Base-by-base conservation (phyloP, 1,140 invertebrate species). In the Drosophila dunni region DNA sequence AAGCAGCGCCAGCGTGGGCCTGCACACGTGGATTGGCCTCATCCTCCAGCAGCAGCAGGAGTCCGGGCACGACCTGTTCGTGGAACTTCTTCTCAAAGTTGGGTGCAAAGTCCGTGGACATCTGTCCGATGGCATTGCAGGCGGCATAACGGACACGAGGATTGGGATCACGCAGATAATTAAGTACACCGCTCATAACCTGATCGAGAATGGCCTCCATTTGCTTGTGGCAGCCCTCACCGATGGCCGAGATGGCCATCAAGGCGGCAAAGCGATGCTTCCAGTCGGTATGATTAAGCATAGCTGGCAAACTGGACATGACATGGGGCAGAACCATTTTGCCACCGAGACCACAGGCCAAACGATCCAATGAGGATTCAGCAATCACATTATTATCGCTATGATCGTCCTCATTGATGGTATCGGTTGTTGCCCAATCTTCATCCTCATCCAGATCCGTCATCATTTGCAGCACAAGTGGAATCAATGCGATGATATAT, bases 101-200 rank as follows among this genome's bases (percentile, higher is more conserved):
- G 4, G 98, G 98, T 5, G 98, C 98, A 94, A 99, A 99, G 93
- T 99, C 99, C 10, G 98, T 98, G 0, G 98, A 97, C 97, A 99
- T 98, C 93, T 99, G 99, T 11, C 99, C 99, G 42, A 99, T 95
- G n/a, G 98, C 98, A 94, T 99, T 99, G 91, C 99, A 99, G 50
- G 98, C 97, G 29, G 99, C 99, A 91, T 99, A 99, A 29, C 92
- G 90, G 8, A 92, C 91, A 44, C 91, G 91, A 0, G 92, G 91
- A 89, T 92, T 81, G 13, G 96, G 94, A 93, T 99, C 98, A 77
- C 95, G 95, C 34, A 99, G 94, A 92, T 96, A 99, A 69, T 96
- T 97, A 36, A 99, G 94, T 10, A 99, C 96, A 34, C 96, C 97
- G 63, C 97, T 95, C 92, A 99, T 96, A 58, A 99, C 97, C 93